These are phyloP conservation scores for Hermetia illucens DNA, from an alignment of 1,140 invertebrate genomes.

Conservation along the genomic window DNA sequence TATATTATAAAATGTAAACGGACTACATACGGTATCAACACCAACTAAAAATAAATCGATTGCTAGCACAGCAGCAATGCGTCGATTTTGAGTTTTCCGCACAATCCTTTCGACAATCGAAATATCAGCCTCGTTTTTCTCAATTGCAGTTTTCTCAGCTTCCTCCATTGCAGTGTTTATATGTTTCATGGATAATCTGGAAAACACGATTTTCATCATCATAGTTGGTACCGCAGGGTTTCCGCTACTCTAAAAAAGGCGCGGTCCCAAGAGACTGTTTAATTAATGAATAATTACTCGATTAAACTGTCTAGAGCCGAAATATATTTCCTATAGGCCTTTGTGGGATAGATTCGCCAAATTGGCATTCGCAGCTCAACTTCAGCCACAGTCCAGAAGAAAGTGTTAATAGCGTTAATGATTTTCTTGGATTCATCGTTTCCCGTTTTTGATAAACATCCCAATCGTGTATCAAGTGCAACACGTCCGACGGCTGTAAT, in stretches of 20 bases:
- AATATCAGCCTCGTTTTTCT: conserved; percentile 31
- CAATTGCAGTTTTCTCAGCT: conserved; percentile 21
- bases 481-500: conserved; percentile 59
- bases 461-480: conserved; percentile 62
- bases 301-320: conserved; percentile 53
- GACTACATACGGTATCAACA: conserved; percentile 59
- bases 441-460: conserved; percentile 50
- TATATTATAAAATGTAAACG: neutral
- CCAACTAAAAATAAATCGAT: conserved; percentile 76
- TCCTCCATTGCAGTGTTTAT: conserved; percentile 38
- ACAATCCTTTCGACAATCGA: conserved; percentile 50
- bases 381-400: conserved; percentile 65
- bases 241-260: too few relatives aligned
- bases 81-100: conserved; percentile 43
- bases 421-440: conserved; percentile 52
- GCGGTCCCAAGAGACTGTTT: too few relatives aligned
- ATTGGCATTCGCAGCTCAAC: conserved; percentile 65
- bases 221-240: too few relatives aligned
- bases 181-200: conserved; percentile 45
- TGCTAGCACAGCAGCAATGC: conserved; percentile 59
- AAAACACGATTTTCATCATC: too few relatives aligned
- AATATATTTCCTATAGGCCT: conserved; percentile 57
- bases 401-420: conserved; percentile 61
- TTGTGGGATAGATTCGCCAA: conserved; percentile 65
- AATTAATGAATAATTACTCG: conserved; percentile 47